Conservation (phyloP, 2,113 vertebrate genomes). For the Hirundichthys speculiger region DNA sequence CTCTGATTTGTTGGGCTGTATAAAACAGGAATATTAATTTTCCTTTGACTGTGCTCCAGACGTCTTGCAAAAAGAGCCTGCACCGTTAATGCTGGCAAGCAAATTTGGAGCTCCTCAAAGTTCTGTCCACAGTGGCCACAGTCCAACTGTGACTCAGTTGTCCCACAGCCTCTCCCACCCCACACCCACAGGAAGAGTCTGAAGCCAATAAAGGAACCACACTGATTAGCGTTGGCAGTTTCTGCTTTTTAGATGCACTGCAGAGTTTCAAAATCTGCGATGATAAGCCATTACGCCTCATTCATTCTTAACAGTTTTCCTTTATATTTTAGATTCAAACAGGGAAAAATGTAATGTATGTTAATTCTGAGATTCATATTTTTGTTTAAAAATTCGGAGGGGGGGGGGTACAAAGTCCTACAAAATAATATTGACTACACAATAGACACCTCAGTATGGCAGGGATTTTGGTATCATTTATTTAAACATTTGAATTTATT, state of each 20-base stretch:
- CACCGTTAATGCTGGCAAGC: background rate
- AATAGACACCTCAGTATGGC: background rate
- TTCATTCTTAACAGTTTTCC: background rate
- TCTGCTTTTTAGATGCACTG: slow-evolving; percentile 8
- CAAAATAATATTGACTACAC: background rate
- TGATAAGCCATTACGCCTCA: background rate
- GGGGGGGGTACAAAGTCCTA: no score
- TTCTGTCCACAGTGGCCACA: slow-evolving; percentile 6
- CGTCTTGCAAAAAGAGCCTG: background rate
- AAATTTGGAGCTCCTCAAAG: background rate
- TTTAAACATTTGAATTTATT: background rate
- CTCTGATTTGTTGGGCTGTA: no score
- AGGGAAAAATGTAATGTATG: no score
- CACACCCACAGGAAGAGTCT: background rate
- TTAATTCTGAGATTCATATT: no score
- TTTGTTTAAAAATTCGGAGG: no score
- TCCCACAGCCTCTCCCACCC: slow-evolving; percentile 14
- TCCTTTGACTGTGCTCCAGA: no score
- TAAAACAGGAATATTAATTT: no score
- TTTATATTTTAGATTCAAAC: no score
- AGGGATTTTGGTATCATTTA: background rate
- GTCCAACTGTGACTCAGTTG: slow-evolving; percentile 14
- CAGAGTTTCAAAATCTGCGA: slow-evolving; percentile 1
- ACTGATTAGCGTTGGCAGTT: background rate
- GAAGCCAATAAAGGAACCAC: slow-evolving; percentile 14